Evolutionary conservation across 1,140 invertebrate genomes (phyloP).

Genomic region (Aplysia californica): DNA sequence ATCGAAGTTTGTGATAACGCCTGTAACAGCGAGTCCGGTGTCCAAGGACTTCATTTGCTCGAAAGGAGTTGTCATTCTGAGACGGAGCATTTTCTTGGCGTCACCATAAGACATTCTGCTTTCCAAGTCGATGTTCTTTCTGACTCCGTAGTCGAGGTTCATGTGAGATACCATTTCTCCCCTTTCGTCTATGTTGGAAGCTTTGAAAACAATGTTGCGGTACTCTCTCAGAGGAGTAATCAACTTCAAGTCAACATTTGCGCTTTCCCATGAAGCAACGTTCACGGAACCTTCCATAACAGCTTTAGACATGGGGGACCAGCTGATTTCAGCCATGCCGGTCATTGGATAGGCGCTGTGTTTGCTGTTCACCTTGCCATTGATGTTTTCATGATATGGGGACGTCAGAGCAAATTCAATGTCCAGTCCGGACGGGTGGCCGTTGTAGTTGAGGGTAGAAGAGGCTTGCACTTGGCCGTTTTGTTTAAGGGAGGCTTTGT

Average conservation of each 20-base stretch:
- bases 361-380: conserved; percentile 9
- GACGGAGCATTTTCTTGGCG: conserved; percentile 9
- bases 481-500: background rate
- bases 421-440: background rate
- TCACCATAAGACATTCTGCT: background rate
- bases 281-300: conserved; percentile 10
- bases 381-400: conserved; percentile 18
- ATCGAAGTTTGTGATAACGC: background rate
- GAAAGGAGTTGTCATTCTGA: conserved; percentile 21
- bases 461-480: conserved; percentile 9
- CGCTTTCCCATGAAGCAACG: background rate
- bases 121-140: conserved; percentile 19
- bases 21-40: conserved; percentile 22
- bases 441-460: conserved; percentile 3
- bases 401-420: conserved; percentile 9
- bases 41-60: conserved; percentile 31
- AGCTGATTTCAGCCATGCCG: conserved; percentile 17
- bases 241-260: conserved; percentile 25
- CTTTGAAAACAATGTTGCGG: conserved; percentile 20
- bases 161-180: conserved; percentile 9
- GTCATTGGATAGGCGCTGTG: conserved; percentile 20
- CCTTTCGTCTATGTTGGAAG: conserved; percentile 16
- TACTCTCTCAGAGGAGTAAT: conserved; percentile 29
- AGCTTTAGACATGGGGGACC: conserved; percentile 4
- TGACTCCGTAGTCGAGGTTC: conserved; percentile 27